These are phyloP conservation scores for Lepus townsendii DNA, from an alignment of 2,797 vertebrate species.

Conservation along the genomic window DNA sequence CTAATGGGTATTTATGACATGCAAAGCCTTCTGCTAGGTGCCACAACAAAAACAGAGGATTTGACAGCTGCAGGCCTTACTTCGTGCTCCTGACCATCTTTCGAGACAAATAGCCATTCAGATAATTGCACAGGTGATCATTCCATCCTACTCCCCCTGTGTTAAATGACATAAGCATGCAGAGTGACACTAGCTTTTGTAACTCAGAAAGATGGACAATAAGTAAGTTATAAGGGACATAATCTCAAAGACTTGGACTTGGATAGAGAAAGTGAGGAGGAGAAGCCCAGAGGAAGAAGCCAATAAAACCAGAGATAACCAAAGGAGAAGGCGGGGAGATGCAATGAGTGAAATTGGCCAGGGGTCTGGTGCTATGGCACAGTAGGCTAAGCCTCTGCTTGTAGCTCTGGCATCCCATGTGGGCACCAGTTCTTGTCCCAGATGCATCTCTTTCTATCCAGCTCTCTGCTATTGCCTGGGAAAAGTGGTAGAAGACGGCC, in stretches of 20 bases:
- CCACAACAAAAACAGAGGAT: background rate
- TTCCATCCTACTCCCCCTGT: background rate
- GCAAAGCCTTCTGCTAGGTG: background rate
- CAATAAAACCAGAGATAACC: background rate
- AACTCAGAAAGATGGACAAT: no score
- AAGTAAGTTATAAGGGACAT: background rate
- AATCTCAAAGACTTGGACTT: background rate
- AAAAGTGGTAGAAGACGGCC: no score
- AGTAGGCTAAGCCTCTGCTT: no score
- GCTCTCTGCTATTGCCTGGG: no score
- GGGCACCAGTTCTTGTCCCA: no score
- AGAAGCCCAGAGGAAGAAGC: background rate
- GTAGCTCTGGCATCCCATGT: no score
- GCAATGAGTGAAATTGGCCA: background rate
- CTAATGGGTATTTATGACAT: rapidly evolving
- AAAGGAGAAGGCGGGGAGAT: rapidly evolving
- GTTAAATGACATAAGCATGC: background rate
- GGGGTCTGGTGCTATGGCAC: no score
- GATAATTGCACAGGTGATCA: background rate
- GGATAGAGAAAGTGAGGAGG: background rate
- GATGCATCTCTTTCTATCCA: no score
- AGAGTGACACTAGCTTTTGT: background rate
- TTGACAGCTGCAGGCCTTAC: no score
- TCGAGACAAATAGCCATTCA: background rate
- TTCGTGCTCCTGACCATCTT: background rate